phyloP scores from a whole-genome alignment of 2,113 vertebrate species.

The Myanophis thanlyinensis region DNA sequence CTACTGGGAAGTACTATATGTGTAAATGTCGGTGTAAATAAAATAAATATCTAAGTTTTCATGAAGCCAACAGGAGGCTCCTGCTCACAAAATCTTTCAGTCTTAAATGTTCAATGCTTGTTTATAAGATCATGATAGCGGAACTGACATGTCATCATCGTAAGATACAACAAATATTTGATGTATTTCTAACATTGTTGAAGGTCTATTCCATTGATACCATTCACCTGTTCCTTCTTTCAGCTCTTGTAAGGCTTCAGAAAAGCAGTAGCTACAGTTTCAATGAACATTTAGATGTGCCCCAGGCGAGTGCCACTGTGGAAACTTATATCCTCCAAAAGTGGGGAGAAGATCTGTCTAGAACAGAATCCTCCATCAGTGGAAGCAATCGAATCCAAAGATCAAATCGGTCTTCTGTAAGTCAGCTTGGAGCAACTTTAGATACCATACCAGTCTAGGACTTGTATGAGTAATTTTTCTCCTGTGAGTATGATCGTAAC shows the following conservation, averaged over 20 bases:
- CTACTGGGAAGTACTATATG: background rate
- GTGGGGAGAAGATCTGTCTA: background rate
- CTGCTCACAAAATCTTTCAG: background rate
- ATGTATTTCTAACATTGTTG: background rate
- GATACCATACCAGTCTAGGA: background rate
- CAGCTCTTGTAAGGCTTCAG: constrained; percentile 1
- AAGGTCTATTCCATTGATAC: background rate
- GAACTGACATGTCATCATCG: background rate
- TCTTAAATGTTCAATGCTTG: background rate
- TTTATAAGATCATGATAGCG: background rate
- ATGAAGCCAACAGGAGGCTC: background rate
- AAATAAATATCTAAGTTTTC: background rate
- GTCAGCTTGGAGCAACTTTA: background rate
- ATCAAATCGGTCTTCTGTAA: too few relatives aligned
- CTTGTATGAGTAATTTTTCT: background rate
- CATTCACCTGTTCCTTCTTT: background rate
- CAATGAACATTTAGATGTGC: background rate
- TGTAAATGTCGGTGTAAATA: background rate
- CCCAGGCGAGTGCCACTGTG: background rate
- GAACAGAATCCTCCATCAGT: background rate
- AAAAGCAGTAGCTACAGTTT: background rate
- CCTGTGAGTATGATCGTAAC: background rate
- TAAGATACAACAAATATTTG: background rate
- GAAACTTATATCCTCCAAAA: background rate
- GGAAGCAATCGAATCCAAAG: background rate